A percentile compares a stretch with the other conserved stretches of the same genome.
Conservation (phyloP, 2,113 vertebrate genomes). For the human region DNA sequence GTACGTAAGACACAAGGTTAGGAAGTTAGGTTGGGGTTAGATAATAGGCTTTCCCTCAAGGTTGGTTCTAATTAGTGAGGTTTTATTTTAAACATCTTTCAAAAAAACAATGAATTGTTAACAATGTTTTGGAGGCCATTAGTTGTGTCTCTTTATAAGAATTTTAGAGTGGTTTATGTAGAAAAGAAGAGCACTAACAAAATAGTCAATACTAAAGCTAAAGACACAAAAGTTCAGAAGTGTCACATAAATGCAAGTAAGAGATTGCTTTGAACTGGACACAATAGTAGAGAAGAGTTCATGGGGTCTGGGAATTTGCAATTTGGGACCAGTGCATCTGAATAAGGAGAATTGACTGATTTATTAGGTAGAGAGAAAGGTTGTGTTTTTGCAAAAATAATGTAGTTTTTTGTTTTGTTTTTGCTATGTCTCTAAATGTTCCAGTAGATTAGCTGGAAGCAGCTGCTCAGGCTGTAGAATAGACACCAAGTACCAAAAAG, state of each 20-base stretch:
- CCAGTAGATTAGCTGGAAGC: not conserved
- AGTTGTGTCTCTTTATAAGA: not conserved
- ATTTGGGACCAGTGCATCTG: not conserved
- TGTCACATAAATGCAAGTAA: not conserved
- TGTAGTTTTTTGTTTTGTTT: not conserved
- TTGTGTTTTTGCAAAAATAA: not conserved
- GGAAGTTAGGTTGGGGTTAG: not conserved
- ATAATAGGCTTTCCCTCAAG: not conserved
- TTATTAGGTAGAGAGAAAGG: not conserved
- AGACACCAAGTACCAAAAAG: not conserved
- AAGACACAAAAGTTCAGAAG: not conserved
- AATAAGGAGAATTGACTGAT: not conserved
- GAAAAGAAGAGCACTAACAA: conserved; percentile 4
- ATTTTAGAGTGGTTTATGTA: not conserved
- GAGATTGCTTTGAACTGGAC: not conserved
- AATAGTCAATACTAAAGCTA: not conserved
- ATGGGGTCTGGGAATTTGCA: not conserved
- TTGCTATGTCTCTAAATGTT: not conserved
- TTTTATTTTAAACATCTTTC: conserved; percentile 43
- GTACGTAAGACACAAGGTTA: not conserved
- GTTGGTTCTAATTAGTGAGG: not conserved
- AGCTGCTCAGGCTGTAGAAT: not conserved
- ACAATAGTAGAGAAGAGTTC: not conserved
- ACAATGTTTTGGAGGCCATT: not conserved
- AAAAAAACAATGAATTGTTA: not conserved